Percentiles rank a stretch among this genome's conserved stretches.
Conservation (phyloP, 2,888 invertebrate genomes). For the Schrankia costaestrigalis region DNA sequence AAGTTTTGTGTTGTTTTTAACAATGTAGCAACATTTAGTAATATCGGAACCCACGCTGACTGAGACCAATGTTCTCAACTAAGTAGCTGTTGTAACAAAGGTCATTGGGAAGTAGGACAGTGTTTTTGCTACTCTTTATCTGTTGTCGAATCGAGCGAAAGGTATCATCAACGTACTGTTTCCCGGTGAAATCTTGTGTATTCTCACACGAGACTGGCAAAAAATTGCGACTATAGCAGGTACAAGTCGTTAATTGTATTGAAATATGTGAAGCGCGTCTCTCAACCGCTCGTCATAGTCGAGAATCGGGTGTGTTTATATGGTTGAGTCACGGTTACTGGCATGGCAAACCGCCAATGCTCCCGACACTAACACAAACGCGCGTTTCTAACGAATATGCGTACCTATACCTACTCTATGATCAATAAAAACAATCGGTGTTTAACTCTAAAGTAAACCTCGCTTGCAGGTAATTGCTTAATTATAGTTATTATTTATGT, state of each 20-base stretch:
- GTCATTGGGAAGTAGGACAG: conserved; percentile 73
- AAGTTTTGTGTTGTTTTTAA: conserved; percentile 19
- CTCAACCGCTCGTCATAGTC: conserved; percentile 39
- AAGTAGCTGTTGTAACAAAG: conserved; percentile 60
- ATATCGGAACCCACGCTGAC: conserved; percentile 19
- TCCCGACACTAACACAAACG: conserved; percentile 37
- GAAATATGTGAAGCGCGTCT: conserved; percentile 55
- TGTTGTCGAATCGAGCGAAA: conserved; percentile 72
- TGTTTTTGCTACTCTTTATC: conserved; percentile 68
- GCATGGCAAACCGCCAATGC: conserved; percentile 64
- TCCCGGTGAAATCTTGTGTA: conserved; percentile 72
- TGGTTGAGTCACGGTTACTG: conserved; percentile 52
- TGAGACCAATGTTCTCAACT: conserved; percentile 42
- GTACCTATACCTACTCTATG: conserved; percentile 11
- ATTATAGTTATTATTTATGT: conserved; percentile 11
- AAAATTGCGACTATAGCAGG: conserved; percentile 49
- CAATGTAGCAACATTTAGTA: conserved; percentile 21
- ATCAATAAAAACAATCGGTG: conserved; percentile 47
- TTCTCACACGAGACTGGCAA: conserved; percentile 67
- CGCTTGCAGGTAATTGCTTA: conserved; percentile 25
- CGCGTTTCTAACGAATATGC: conserved; percentile 16
- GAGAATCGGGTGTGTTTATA: conserved; percentile 45
- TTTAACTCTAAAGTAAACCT: conserved; percentile 15
- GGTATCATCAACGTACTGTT: conserved; percentile 64
- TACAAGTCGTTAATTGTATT: conserved; percentile 62